Evolutionary conservation across 2,797 vertebrate species (phyloP).

Genomic region (Vireo griseus): DNA sequence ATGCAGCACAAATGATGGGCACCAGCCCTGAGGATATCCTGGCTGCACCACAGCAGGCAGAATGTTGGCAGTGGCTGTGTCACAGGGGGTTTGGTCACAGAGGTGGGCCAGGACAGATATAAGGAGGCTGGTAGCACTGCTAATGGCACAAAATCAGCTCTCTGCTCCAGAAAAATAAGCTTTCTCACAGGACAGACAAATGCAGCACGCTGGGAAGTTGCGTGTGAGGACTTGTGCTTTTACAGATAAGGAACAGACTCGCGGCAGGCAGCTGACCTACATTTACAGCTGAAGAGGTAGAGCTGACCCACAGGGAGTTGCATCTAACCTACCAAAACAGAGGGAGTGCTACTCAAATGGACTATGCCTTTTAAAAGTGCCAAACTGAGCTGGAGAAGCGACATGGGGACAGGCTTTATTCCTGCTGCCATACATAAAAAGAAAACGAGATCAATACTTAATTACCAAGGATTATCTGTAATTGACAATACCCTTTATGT

Average conservation of each 20-base stretch:
- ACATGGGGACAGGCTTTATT: not conserved
- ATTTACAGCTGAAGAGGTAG: not conserved
- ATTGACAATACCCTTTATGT: not conserved
- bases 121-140: not conserved
- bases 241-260: not conserved
- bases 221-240: not conserved
- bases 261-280: not conserved
- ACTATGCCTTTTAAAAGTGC: not conserved
- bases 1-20: not conserved
- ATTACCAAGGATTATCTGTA: not conserved
- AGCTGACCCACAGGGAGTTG: not conserved
- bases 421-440: not conserved
- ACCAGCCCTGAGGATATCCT: not conserved
- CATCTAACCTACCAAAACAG: not conserved
- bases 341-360: not conserved
- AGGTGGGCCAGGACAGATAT: fast-evolving
- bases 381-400: not conserved
- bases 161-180: not conserved
- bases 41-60: not conserved
- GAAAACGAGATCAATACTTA: not conserved
- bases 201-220: fast-evolving
- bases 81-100: not conserved
- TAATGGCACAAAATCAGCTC: not conserved
- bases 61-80: fast-evolving
- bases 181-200: not conserved